Percentiles rank a stretch among this genome's conserved stretches.
phyloP scores from a whole-genome alignment of 2,888 invertebrate species.

The Oscheius sp. region DNA sequence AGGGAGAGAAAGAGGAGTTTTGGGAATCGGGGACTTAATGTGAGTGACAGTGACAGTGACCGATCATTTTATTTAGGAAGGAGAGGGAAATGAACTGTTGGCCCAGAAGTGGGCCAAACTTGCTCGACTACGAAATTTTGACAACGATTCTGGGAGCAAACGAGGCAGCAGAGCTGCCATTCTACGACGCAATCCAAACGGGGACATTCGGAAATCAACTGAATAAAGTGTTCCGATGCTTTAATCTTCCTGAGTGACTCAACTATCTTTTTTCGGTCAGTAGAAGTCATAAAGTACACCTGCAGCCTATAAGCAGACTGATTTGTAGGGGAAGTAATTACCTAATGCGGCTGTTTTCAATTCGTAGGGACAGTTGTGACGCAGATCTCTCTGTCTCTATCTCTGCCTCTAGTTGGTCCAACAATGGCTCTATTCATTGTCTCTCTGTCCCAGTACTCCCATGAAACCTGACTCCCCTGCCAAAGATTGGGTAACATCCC shows the following conservation, averaged over 20 bases:
- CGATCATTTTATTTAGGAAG: slow-evolving; percentile 6
- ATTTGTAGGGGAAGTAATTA: too few species aligned
- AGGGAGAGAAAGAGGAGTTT: slow-evolving; percentile 28
- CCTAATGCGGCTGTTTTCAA: too few species aligned
- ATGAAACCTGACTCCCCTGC: neutral
- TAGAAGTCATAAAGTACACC: too few species aligned
- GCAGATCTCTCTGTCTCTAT: neutral
- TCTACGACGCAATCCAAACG: slow-evolving; percentile 20
- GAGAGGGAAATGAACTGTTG: neutral
- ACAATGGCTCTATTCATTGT: neutral
- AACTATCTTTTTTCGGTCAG: too few species aligned
- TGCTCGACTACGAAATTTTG: neutral
- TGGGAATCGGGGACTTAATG: slow-evolving; percentile 15
- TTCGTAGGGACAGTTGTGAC: too few species aligned
- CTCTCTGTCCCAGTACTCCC: neutral
- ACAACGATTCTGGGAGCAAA: slow-evolving; percentile 1
- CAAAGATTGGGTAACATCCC: slow-evolving; percentile 5
- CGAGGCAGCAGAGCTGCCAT: neutral
- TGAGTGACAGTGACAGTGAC: neutral
- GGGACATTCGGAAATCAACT: slow-evolving; percentile 30
- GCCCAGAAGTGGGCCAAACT: slow-evolving; percentile 30
- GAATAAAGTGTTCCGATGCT: slow-evolving; percentile 10
- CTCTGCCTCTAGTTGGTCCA: neutral
- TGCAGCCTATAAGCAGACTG: too few species aligned
- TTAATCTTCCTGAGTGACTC: too few species aligned